Evolutionary conservation across 2,888 invertebrate genomes (phyloP).

Genomic region (Cremastinae sp.): DNA sequence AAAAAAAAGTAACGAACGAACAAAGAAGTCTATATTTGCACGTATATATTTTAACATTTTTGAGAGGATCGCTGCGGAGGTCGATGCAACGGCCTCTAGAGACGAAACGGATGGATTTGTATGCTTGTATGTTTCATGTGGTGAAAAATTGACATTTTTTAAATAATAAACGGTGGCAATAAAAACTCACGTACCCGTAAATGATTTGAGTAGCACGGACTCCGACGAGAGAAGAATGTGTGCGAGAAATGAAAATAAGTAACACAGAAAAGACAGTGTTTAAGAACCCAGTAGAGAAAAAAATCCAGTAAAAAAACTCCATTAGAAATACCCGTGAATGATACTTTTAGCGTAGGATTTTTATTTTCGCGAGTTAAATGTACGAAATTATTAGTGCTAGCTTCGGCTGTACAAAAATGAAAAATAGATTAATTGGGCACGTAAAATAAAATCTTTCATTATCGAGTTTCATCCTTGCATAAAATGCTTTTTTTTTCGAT

Average conservation of each 20-base stretch:
- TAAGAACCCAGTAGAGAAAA: slow-evolving; percentile 8
- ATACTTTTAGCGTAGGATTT: slow-evolving; percentile 36
- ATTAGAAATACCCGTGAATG: slow-evolving; percentile 37
- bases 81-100: slow-evolving; percentile 46
- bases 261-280: not conserved
- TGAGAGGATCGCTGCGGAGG: slow-evolving; percentile 43
- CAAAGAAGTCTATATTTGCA: slow-evolving; percentile 45
- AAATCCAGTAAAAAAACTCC: slow-evolving; percentile 8
- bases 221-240: slow-evolving; percentile 11
- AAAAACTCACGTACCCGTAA: slow-evolving; percentile 39
- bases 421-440: slow-evolving; percentile 39
- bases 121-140: slow-evolving; percentile 38
- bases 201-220: slow-evolving; percentile 11
- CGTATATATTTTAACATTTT: slow-evolving; percentile 60
- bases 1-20: not conserved
- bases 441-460: slow-evolving; percentile 56
- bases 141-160: slow-evolving; percentile 38
- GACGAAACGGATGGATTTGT: slow-evolving; percentile 50
- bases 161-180: slow-evolving; percentile 55
- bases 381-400: slow-evolving; percentile 42
- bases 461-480: slow-evolving; percentile 29
- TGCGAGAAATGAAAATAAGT: slow-evolving; percentile 7
- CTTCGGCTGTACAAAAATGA: slow-evolving; percentile 51
- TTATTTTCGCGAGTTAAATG: slow-evolving; percentile 19
- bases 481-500: slow-evolving; percentile 28